Conservation (phyloP, 1,140 invertebrate genomes). For the Rhyacophila brunnea region DNA sequence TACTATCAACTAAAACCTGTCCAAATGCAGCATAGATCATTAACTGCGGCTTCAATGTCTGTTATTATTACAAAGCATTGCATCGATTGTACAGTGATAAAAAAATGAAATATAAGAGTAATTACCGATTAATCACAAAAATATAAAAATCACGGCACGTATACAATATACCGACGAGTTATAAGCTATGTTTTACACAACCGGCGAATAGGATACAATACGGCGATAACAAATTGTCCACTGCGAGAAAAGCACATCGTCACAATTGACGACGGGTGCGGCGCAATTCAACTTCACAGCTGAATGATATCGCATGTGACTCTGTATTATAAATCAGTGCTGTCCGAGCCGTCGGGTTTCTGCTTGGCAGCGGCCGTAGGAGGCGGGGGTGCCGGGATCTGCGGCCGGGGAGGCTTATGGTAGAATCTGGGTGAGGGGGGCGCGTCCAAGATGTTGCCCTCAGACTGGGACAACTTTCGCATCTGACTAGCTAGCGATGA, state of each 20-base stretch:
- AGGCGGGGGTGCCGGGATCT: slow-evolving; percentile 41
- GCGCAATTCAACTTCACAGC: background rate
- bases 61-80: no score
- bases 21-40: no score
- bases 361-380: slow-evolving; percentile 32
- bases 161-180: background rate
- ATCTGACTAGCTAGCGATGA: slow-evolving; percentile 41
- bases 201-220: background rate
- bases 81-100: no score
- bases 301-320: no score
- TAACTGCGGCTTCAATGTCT: no score
- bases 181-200: slow-evolving; percentile 7
- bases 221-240: no score
- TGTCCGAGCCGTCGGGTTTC: slow-evolving; percentile 14
- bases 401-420: slow-evolving; percentile 39
- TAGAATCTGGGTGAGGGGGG: slow-evolving; percentile 40
- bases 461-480: slow-evolving; percentile 50
- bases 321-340: slow-evolving; percentile 28
- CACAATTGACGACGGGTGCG: background rate
- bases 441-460: slow-evolving; percentile 49
- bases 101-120: no score
- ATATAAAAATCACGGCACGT: no score
- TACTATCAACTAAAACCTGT: no score
- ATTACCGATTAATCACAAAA: no score
- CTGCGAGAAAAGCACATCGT: background rate